These are phyloP conservation scores for Neocloeon triangulifer DNA, from an alignment of 1,140 invertebrate species.

Conservation along the genomic window DNA sequence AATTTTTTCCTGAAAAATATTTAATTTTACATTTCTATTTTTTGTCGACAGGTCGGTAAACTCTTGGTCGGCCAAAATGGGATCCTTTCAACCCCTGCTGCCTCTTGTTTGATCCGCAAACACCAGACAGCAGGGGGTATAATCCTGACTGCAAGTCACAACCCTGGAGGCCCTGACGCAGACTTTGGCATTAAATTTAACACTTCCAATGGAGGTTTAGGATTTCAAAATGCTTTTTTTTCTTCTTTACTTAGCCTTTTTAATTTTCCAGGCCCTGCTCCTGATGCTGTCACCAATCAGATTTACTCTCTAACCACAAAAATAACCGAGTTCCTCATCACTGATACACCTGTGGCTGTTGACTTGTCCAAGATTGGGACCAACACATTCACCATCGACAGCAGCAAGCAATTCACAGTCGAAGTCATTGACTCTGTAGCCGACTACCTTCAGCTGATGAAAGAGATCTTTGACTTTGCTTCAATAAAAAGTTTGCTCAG, in stretches of 20 bases:
- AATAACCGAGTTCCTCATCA: conserved; percentile 60
- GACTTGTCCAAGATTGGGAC: conserved; percentile 49
- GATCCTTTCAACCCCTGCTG: conserved; percentile 88
- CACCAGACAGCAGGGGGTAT: conserved; percentile 76
- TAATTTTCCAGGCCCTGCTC: conserved; percentile 47
- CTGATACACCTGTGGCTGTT: conserved; percentile 45
- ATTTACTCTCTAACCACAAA: conserved; percentile 65
- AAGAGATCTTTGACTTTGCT: conserved; percentile 90
- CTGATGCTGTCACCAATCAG: conserved; percentile 69
- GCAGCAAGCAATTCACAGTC: too few relatives aligned
- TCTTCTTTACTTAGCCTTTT: conserved; percentile 4
- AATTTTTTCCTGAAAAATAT: too few relatives aligned
- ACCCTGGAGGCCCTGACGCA: conserved; percentile 89
- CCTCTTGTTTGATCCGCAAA: conserved; percentile 83
- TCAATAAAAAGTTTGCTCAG: conserved; percentile 51
- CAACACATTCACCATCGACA: conserved; percentile 26
- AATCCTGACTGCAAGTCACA: conserved; percentile 93
- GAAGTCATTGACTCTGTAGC: conserved; percentile 80
- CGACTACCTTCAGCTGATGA: conserved; percentile 84
- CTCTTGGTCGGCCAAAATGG: conserved; percentile 81
- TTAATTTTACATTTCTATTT: too few relatives aligned
- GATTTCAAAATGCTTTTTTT: conserved; percentile 5
- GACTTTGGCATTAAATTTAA: conserved; percentile 99
- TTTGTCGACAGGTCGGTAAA: conserved; percentile 55
- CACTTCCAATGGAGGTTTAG: conserved; percentile 68